phyloP scores from a whole-genome alignment of 2,888 invertebrate species.

The Pollenia labialis region DNA sequence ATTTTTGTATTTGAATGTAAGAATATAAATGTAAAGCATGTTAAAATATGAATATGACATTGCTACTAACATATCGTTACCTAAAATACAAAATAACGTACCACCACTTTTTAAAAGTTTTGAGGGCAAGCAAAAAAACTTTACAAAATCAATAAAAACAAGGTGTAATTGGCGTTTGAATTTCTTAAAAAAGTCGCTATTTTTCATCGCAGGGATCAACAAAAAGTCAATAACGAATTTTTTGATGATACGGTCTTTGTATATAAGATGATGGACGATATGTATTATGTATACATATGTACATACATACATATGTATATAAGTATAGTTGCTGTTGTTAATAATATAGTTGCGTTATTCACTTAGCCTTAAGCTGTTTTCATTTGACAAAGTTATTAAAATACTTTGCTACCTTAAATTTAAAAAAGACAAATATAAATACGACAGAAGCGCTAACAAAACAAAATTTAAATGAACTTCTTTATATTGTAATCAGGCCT shows the following conservation, averaged over 20 bases:
- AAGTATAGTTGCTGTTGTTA: slow-evolving; percentile 9
- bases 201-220: too few relatives aligned
- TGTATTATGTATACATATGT: too few relatives aligned
- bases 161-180: too few relatives aligned
- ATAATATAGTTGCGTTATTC: slow-evolving; percentile 18
- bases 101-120: too few relatives aligned
- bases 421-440: slow-evolving; percentile 26
- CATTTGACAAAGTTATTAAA: slow-evolving; percentile 72
- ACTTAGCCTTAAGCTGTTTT: slow-evolving; percentile 67
- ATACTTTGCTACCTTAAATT: slow-evolving; percentile 65
- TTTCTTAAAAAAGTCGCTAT: too few relatives aligned
- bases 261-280: too few relatives aligned
- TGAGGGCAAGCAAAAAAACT: too few relatives aligned
- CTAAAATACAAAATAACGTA: too few relatives aligned
- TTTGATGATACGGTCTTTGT: too few relatives aligned
- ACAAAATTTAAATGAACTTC: slow-evolving; percentile 50
- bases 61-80: too few relatives aligned
- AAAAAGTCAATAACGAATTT: too few relatives aligned
- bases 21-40: background rate
- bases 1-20: background rate
- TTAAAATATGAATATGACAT: slow-evolving; percentile 36
- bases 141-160: too few relatives aligned
- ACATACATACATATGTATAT: background rate
- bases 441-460: slow-evolving; percentile 24
- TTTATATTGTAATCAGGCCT: slow-evolving; percentile 34